Conservation (phyloP, 2,888 invertebrate genomes). For the Drosophila villosipedis region DNA sequence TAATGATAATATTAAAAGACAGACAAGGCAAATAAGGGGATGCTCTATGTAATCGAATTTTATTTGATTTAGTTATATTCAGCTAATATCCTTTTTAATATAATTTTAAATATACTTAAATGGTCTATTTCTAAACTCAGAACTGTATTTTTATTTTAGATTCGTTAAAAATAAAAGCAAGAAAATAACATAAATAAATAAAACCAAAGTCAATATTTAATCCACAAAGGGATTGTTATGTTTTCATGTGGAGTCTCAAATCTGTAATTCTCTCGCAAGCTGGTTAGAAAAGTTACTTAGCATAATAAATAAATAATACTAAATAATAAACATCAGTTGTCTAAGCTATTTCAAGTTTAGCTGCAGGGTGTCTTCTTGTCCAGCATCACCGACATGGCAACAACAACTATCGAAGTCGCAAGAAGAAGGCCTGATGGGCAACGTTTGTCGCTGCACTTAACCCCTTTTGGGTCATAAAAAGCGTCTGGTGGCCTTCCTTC, state of each 20-base stretch:
- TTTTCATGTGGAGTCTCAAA: background rate
- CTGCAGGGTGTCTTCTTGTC: slow-evolving; percentile 1
- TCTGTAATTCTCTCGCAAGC: background rate
- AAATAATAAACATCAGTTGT: background rate
- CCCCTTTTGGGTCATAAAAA: slow-evolving; percentile 13
- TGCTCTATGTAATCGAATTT: background rate
- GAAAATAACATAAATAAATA: background rate
- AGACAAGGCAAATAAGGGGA: background rate
- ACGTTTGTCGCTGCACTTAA: slow-evolving; percentile 30
- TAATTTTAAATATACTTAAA: background rate
- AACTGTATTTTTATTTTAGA: background rate
- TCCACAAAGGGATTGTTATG: background rate
- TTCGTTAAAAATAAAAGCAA: background rate
- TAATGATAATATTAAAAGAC: background rate
- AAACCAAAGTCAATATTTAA: background rate
- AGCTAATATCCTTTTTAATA: background rate
- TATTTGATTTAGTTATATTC: background rate
- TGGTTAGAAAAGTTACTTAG: background rate
- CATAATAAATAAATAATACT: background rate
- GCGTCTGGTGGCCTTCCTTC: slow-evolving; percentile 36
- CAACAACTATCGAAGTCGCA: slow-evolving; percentile 6
- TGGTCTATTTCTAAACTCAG: accelerated
- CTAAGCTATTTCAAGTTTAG: background rate
- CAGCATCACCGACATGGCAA: background rate
- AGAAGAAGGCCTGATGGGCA: slow-evolving; percentile 11